A percentile compares a stretch with the other conserved stretches of the same genome.
Conservation (phyloP, 2,797 vertebrate genomes). For the Huso huso region DNA sequence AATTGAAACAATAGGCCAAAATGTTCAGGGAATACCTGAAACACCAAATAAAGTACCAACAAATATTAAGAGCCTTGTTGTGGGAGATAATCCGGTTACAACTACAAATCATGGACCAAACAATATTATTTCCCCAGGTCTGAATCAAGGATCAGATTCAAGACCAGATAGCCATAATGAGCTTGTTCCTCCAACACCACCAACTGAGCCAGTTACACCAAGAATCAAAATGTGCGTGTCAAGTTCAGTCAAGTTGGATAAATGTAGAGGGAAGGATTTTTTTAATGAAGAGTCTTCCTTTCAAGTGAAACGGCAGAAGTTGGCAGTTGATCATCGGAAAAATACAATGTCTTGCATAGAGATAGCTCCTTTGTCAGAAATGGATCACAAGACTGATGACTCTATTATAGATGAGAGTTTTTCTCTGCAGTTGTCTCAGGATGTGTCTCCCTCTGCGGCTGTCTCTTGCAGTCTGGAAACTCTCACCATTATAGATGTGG, state of each 20-base stretch:
- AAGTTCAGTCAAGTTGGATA: conserved; percentile 36
- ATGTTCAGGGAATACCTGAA: neutral
- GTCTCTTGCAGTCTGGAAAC: conserved; percentile 54
- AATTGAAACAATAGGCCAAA: too few relatives aligned
- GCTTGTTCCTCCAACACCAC: conserved; percentile 69
- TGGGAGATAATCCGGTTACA: too few relatives aligned
- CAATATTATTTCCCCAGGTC: conserved; percentile 16
- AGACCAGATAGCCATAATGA: conserved; percentile 45
- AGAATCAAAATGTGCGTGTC: conserved; percentile 51
- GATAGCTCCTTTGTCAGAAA: neutral
- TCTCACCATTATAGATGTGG: conserved; percentile 87
- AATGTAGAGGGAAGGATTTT: conserved; percentile 13
- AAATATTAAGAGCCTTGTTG: too few relatives aligned
- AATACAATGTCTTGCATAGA: neutral
- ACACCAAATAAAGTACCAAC: neutral
- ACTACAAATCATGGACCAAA: conserved; percentile 7
- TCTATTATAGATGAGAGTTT: conserved; percentile 50
- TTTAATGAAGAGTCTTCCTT: too few relatives aligned
- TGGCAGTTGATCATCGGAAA: too few relatives aligned
- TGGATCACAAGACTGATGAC: conserved; percentile 26
- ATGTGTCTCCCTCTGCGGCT: conserved; percentile 37
- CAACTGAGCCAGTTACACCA: conserved; percentile 50
- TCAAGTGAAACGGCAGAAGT: too few relatives aligned
- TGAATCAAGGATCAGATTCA: conserved; percentile 23
- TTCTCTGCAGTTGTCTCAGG: conserved; percentile 68